Conservation (phyloP, 2,797 vertebrate genomes). For the Urocyon cinereoargenteus region DNA sequence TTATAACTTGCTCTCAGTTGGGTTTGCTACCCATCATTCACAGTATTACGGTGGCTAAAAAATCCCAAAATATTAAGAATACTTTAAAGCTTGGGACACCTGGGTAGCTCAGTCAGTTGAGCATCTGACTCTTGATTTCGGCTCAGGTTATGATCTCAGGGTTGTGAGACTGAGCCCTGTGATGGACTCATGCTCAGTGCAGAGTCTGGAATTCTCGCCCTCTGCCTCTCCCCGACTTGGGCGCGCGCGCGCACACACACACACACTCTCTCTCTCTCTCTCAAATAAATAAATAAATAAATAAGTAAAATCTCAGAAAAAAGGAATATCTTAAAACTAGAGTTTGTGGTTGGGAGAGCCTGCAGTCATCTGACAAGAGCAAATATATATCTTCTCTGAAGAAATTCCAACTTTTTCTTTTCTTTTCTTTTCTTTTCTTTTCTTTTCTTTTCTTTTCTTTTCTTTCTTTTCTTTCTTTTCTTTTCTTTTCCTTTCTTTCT, state of each 20-base stretch:
- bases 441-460: accelerated
- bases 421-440: no score
- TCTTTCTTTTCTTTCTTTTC: accelerated
- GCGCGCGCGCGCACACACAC: no score
- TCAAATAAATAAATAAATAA: background rate
- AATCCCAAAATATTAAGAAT: background rate
- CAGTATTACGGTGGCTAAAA: background rate
- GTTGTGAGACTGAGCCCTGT: background rate
- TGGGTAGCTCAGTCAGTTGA: background rate
- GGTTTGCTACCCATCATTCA: background rate
- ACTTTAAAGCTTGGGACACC: background rate
- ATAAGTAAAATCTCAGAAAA: background rate
- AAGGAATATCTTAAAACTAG: background rate
- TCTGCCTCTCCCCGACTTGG: background rate
- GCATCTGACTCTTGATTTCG: background rate
- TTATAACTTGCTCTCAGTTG: background rate
- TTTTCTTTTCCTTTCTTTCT: no score
- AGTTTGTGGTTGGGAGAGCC: background rate
- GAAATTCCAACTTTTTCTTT: background rate
- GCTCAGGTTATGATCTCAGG: background rate
- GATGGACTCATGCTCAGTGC: background rate
- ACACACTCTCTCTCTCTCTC: background rate
- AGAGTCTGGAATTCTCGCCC: background rate
- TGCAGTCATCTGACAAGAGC: background rate
- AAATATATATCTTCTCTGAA: background rate